phyloP scores from a whole-genome alignment of 2,113 vertebrate species.

The Dascyllus trimaculatus region DNA sequence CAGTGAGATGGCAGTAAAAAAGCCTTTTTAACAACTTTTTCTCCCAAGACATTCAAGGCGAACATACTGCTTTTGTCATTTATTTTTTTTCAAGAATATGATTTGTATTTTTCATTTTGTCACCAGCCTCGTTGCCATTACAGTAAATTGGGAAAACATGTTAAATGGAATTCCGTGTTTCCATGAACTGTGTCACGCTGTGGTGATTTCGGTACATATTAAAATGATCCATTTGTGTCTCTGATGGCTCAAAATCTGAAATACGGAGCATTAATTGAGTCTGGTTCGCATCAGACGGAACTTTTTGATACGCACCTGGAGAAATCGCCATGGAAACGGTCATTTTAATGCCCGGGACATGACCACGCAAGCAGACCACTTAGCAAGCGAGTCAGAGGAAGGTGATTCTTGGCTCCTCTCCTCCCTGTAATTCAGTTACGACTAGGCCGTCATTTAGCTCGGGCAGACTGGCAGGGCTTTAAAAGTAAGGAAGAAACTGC shows the following conservation, averaged over 20 bases:
- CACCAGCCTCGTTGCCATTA: slow-evolving; percentile 4
- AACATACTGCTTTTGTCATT: slow-evolving; percentile 28
- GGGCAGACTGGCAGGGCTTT: slow-evolving; percentile 63
- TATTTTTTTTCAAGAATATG: slow-evolving; percentile 12
- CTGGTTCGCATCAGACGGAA: slow-evolving; percentile 35
- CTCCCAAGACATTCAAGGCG: slow-evolving; percentile 11
- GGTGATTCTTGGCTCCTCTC: slow-evolving; percentile 67
- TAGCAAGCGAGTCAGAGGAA: slow-evolving; percentile 62
- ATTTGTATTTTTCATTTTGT: neutral
- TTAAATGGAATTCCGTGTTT: too few species aligned
- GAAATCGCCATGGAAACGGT: slow-evolving; percentile 48
- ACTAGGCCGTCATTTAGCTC: slow-evolving; percentile 67
- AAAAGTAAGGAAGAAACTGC: slow-evolving; percentile 67
- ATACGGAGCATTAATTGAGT: neutral
- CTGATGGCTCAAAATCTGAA: neutral
- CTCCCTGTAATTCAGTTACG: slow-evolving; percentile 72
- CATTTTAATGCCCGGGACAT: slow-evolving; percentile 55
- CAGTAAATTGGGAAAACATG: neutral
- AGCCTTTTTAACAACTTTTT: slow-evolving; percentile 30
- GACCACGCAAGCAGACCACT: slow-evolving; percentile 71
- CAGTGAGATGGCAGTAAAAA: slow-evolving; percentile 29
- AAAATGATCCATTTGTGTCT: neutral
- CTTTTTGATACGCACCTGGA: slow-evolving; percentile 29
- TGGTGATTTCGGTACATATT: too few species aligned
- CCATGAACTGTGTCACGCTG: too few species aligned